Evolutionary conservation across 2,113 vertebrate species (phyloP).

Genomic region (Bos javanicus): DNA sequence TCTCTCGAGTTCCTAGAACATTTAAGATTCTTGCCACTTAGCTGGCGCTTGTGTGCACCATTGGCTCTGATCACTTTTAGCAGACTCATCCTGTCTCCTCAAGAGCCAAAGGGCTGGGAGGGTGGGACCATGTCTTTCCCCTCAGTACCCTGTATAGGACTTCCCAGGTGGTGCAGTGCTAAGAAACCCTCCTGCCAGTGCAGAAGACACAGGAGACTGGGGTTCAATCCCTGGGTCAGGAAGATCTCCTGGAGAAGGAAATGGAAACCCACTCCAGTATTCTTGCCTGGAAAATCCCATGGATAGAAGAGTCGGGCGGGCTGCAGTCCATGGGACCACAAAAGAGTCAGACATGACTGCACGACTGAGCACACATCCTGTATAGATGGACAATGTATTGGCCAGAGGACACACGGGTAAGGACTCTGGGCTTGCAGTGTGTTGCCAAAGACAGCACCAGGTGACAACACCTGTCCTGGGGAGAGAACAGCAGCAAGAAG

Average conservation of each 20-base stretch:
- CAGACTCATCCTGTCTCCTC: not conserved
- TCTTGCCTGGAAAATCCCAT: not conserved
- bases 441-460: not conserved
- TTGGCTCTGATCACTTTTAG: not conserved
- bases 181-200: not conserved
- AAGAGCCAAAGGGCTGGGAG: not conserved
- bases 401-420: not conserved
- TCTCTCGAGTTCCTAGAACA: not conserved
- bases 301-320: not conserved
- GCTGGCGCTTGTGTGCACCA: not conserved
- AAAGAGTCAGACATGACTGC: not conserved
- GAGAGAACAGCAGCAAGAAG: not conserved
- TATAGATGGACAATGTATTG: not conserved
- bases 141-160: not conserved
- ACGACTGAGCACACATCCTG: not conserved
- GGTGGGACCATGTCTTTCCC: not conserved
- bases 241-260: not conserved
- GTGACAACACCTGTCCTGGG: not conserved
- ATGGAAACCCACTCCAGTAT: not conserved
- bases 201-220: not conserved
- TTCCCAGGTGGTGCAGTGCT: not conserved
- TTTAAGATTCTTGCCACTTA: not conserved
- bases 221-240: not conserved
- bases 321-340: not conserved
- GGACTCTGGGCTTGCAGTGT: not conserved